Evolutionary conservation across 2,888 invertebrate genomes (phyloP), one percentile per base, ranked within the genome.

Genomic region (Scaptodrosophila latifasciaeformis): DNA sequence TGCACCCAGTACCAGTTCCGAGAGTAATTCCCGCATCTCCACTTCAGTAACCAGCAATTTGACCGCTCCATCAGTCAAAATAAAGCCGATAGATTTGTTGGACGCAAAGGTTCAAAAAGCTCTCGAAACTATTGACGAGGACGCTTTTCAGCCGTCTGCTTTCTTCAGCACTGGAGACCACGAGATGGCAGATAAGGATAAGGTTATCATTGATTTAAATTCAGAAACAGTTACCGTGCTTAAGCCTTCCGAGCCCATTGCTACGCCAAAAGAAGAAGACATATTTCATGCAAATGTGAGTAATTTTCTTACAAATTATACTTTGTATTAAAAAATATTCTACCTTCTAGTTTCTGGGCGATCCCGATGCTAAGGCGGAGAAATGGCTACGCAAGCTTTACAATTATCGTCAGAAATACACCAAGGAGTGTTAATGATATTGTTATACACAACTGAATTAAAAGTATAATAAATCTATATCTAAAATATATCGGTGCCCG

Each of bases 401-500:
- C 71, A 88, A 88, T 39, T 89, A 90, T 62, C 88, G 92, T 49
- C 91, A 91, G 67, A 91, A 90, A 83, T 90, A 90, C 81, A 84
- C 90, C 31, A 86, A 86, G 70, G 90, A 87, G 34, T 70, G 47
- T 60, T 13, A 34, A 2, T 34, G 15, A 1, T n/a, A 34, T 13
- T 1, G 12, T 34, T 34, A 34, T 10, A 34, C 10, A 47, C 6
- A 21, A 39, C 50, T 53, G n/a, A n/a, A n/a, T n/a, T n/a, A n/a
- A n/a, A n/a, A n/a, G 47, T 65, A 52, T 45, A 54, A 59, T 64
- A 62, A 63, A 67, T 19, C 42, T 65, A 61, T 18, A 52, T 65
- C 79, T 84, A 86, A 63, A 94, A 94, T 75, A 96, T 89, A 88
- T 96, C 96, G n/a, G 91, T 89, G 54, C 96, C 96, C 9, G 94